Evolutionary conservation across 2,888 invertebrate species (phyloP), one percentile per base, ranked within the genome.

Genomic region (Biston stratarius): DNA sequence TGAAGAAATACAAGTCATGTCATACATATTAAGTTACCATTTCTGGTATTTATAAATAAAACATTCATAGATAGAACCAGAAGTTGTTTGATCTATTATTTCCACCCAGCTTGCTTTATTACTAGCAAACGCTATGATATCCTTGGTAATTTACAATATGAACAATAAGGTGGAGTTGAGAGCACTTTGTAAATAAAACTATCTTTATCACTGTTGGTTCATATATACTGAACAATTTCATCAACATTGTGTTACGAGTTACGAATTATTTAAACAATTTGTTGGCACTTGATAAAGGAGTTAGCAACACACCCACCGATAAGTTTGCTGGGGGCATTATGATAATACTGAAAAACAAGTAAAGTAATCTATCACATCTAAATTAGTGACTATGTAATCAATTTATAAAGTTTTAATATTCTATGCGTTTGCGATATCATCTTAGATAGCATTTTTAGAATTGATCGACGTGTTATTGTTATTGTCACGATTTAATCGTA

Each of bases 241-340:
- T 78, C 71, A 75, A 76, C 67, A 79, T 81, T 80, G 77, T 78
- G 67, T 76, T 76, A 44, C 56, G 40, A 24, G 48, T 49, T 59
- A 49, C 45, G 51, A 48, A 36, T 61, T 67, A 70, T 71, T 76
- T 75, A 81, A 79, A 80, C 76, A 82, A 49, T 60, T 64, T 59
- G 57, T 59, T 66, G 52, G 51, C 47, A 51, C 12, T 55, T 58
- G 69, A 69, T 64, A 66, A 56, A 62, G n/a, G 48, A 47, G 58
- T 5, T 61, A 53, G 83, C 83, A 84, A 83, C 83, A 80, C 79
- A 73, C 48, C 65, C 76, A 80, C 80, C 70, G 84, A 84, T 86
- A 82, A 79, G 69, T 80, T 74, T 72, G 77, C 76, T 68, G 83
- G 84, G 82, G 84, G 83, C 80, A 78, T 58, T 67, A 65, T 40